phyloP scores from a whole-genome alignment of 2,888 invertebrate species.

The Schrankia costaestrigalis region DNA sequence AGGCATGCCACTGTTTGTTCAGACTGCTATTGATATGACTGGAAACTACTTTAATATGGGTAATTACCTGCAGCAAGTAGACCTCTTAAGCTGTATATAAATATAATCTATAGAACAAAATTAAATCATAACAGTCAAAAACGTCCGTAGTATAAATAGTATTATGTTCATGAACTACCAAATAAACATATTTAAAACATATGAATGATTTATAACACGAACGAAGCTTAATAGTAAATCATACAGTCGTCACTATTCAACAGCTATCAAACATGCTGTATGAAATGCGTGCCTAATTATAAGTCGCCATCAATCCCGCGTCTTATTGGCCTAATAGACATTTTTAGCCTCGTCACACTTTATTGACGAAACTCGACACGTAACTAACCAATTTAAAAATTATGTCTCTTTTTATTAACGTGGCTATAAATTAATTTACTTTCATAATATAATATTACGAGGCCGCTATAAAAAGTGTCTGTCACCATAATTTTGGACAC shows the following conservation, averaged over 20 bases:
- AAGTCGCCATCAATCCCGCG: constrained; percentile 25
- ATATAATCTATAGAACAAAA: too few relatives aligned
- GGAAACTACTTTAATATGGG: too few relatives aligned
- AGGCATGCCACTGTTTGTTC: too few relatives aligned
- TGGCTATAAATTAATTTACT: constrained; percentile 70
- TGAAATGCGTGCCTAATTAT: constrained; percentile 21
- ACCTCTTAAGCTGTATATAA: too few relatives aligned
- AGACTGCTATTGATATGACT: too few relatives aligned
- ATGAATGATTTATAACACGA: too few relatives aligned
- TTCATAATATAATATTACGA: constrained; percentile 60
- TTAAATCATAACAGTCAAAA: too few relatives aligned
- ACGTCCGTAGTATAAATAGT: too few relatives aligned
- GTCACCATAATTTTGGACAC: constrained; percentile 75
- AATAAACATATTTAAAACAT: not conserved
- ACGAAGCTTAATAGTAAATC: constrained; percentile 1
- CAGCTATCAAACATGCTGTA: constrained; percentile 5
- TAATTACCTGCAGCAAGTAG: too few relatives aligned
- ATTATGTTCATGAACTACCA: too few relatives aligned
- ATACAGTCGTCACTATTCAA: constrained; percentile 1
- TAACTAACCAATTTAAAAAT: constrained; percentile 52
- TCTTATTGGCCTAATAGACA: constrained; percentile 33
- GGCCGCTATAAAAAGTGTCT: constrained; percentile 67
- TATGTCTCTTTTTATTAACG: constrained; percentile 57
- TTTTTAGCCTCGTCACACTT: constrained; percentile 33
- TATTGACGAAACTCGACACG: constrained; percentile 35